Evolutionary conservation across 2,888 invertebrate genomes (phyloP).

Genomic region (Scaptomyza parva): DNA sequence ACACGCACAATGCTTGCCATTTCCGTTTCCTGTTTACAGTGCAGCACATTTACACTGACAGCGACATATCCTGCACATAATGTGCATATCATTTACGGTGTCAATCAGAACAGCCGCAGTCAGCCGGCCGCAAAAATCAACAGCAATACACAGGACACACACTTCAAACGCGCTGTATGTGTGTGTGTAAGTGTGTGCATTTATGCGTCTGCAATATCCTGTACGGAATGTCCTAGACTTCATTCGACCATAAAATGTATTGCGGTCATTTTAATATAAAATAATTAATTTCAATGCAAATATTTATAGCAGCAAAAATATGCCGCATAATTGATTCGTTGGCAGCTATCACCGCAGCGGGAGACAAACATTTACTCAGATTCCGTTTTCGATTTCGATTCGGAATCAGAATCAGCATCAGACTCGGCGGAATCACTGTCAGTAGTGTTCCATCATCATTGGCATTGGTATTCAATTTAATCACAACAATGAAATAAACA

Average conservation of each 20-base stretch:
- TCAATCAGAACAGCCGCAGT: slow-evolving; percentile 66
- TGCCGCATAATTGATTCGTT: slow-evolving; percentile 76
- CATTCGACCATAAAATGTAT: slow-evolving; percentile 73
- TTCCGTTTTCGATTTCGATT: neutral
- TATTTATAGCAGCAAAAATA: slow-evolving; percentile 78
- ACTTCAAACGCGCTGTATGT: slow-evolving; percentile 26
- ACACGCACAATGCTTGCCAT: slow-evolving; percentile 70
- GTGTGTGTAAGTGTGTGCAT: slow-evolving; percentile 7
- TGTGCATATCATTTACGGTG: slow-evolving; percentile 77
- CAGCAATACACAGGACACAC: slow-evolving; percentile 38
- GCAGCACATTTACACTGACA: slow-evolving; percentile 39
- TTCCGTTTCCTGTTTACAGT: slow-evolving; percentile 74
- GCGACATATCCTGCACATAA: slow-evolving; percentile 73
- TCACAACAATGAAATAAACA: slow-evolving; percentile 73
- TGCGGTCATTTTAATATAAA: slow-evolving; percentile 81
- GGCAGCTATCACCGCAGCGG: slow-evolving; percentile 31
- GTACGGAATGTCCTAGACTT: slow-evolving; percentile 44
- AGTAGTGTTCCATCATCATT: slow-evolving; percentile 37
- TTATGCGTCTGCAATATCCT: slow-evolving; percentile 39
- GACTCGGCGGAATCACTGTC: neutral
- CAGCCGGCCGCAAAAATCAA: slow-evolving; percentile 66
- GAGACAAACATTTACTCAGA: slow-evolving; percentile 9
- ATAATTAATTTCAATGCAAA: slow-evolving; percentile 81
- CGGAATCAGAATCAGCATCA: neutral
- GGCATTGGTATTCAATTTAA: slow-evolving; percentile 66